Percentiles rank a stretch among this genome's conserved stretches.
These are phyloP conservation scores for Limnephilus auricula DNA, from an alignment of 2,888 invertebrate genomes.

Conservation along the genomic window DNA sequence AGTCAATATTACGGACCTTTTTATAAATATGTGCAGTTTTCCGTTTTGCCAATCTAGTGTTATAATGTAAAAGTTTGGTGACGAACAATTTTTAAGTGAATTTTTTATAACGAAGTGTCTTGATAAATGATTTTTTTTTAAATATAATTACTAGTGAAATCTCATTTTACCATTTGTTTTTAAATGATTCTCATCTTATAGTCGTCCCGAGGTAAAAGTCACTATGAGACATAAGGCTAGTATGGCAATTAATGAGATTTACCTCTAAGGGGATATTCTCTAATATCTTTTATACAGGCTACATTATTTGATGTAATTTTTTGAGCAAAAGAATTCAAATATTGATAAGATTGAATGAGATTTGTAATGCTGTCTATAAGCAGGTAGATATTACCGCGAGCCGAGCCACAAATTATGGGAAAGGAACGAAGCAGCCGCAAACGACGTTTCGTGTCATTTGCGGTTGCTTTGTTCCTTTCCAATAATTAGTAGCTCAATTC, in stretches of 20 bases:
- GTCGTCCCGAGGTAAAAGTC: too few species aligned
- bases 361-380: neutral
- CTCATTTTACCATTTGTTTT: neutral
- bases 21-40: conserved; percentile 15
- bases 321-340: neutral
- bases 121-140: neutral
- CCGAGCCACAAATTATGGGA: too few species aligned
- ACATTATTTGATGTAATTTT: neutral
- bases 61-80: neutral
- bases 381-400: too few species aligned
- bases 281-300: neutral
- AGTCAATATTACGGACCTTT: conserved; percentile 15
- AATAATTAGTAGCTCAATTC: too few species aligned
- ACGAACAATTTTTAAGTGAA: neutral
- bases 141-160: neutral
- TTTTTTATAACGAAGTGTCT: neutral
- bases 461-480: too few species aligned
- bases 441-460: too few species aligned
- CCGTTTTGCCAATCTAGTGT: conserved; percentile 29
- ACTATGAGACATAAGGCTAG: too few species aligned
- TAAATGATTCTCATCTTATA: neutral
- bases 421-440: too few species aligned
- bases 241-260: too few species aligned
- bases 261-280: too few species aligned
- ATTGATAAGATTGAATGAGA: neutral